A percentile compares a stretch with the other conserved stretches of the same genome.
Evolutionary conservation across 2,113 vertebrate species (phyloP).

Genomic region (Egretta garzetta): DNA sequence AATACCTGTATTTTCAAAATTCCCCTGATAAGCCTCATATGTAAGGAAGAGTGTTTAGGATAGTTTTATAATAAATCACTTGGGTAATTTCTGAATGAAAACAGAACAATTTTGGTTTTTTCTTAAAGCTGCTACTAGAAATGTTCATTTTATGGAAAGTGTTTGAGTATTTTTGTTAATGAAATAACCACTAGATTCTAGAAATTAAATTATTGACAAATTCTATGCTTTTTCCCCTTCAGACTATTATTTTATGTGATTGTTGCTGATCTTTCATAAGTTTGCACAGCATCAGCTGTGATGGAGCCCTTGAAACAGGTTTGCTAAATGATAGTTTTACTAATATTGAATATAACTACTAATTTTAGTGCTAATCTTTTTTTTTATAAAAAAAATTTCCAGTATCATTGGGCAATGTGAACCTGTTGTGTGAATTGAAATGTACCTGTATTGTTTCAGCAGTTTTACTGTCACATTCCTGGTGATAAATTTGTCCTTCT

Average conservation of each 20-base stretch:
- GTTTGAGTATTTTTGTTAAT: not conserved
- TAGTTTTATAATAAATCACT: not conserved
- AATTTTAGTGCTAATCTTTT: not conserved
- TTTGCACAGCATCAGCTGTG: not conserved
- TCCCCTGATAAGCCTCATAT: not conserved
- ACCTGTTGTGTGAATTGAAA: not conserved
- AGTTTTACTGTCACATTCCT: not conserved
- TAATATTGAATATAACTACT: not conserved
- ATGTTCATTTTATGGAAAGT: not conserved
- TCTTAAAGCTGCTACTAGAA: not conserved
- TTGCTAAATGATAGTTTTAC: not conserved
- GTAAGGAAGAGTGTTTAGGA: not conserved
- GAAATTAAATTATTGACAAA: not conserved
- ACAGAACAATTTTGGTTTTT: not conserved
- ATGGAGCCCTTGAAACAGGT: not conserved
- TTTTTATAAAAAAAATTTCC: not conserved
- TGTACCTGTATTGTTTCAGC: not conserved
- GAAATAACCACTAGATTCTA: not conserved
- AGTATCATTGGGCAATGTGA: not conserved
- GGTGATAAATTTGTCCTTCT: not conserved
- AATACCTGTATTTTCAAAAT: not conserved
- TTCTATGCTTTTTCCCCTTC: not conserved
- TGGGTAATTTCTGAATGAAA: not conserved
- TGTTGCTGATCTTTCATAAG: not conserved
- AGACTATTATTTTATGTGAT: not conserved